These are phyloP conservation scores for Digitonthophagus gazella DNA, from an alignment of 2,888 invertebrate species.

Conservation along the genomic window DNA sequence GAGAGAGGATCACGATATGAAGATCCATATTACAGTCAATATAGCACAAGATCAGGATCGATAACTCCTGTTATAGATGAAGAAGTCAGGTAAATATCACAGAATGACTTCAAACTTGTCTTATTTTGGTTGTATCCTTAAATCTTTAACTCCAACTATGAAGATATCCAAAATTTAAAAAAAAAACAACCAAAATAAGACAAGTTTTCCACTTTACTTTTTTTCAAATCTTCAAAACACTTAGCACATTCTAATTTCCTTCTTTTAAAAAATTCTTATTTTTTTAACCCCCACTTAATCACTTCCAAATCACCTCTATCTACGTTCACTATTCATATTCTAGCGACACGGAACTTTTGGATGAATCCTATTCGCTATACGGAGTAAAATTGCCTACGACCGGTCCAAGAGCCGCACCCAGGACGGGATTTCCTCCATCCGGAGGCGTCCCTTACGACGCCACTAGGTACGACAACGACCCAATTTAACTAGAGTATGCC, in stretches of 20 bases:
- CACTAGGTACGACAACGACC: conserved; percentile 56
- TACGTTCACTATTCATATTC: conserved; percentile 21
- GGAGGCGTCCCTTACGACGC: conserved; percentile 57
- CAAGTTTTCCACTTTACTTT: no score
- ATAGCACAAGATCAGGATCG: conserved; percentile 65
- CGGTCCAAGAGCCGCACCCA: conserved; percentile 50
- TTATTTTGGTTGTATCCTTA: no score
- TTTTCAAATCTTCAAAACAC: neutral
- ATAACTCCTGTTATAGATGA: conserved; percentile 92
- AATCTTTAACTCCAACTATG: no score
- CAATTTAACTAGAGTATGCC: conserved; percentile 4
- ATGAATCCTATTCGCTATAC: conserved; percentile 69
- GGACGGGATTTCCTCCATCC: conserved; percentile 52
- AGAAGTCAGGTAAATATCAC: conserved; percentile 75
- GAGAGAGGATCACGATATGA: conserved; percentile 79
- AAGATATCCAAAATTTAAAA: no score
- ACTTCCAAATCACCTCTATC: neutral
- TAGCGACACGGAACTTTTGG: conserved; percentile 67
- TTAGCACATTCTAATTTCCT: neutral
- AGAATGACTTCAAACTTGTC: no score
- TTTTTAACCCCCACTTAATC: neutral
- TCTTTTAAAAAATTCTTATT: neutral
- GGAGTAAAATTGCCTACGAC: conserved; percentile 65
- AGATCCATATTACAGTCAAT: conserved; percentile 85
- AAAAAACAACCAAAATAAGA: no score